Evolutionary conservation across 2,113 vertebrate genomes (phyloP).

Genomic region (Salvelinus fontinalis): DNA sequence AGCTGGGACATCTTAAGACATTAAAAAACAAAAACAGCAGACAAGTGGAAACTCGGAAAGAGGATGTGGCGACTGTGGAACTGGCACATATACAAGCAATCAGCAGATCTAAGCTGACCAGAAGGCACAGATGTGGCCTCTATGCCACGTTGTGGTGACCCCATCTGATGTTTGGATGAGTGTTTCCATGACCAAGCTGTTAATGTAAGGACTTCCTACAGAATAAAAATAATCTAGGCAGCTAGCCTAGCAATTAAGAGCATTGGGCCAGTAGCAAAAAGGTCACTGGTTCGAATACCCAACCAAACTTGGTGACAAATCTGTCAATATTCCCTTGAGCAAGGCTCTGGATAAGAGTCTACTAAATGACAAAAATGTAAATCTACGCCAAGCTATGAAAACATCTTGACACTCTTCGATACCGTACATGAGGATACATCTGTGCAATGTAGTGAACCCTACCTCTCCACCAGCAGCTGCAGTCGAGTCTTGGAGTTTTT

Average conservation of each 20-base stretch:
- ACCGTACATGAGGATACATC: not conserved
- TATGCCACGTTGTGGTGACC: not conserved
- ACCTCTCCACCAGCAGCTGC: constrained; percentile 84
- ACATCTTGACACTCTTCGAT: not conserved
- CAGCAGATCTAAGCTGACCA: not conserved
- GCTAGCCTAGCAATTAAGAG: too few relatives aligned
- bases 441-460: constrained; percentile 16
- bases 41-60: not conserved
- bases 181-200: not conserved
- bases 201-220: not conserved
- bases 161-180: too few relatives aligned
- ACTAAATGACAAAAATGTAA: too few relatives aligned
- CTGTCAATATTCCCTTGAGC: too few relatives aligned
- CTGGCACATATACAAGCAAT: constrained; percentile 29
- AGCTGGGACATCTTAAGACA: not conserved
- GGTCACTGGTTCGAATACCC: too few relatives aligned
- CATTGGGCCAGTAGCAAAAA: too few relatives aligned
- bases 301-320: too few relatives aligned
- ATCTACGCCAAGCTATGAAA: not conserved
- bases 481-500: constrained; percentile 82
- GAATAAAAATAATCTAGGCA: not conserved
- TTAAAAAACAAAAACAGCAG: constrained; percentile 14
- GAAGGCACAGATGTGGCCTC: not conserved
- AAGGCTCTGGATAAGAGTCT: too few relatives aligned
- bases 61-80: constrained; percentile 14